Base-by-base conservation (phyloP, 2,888 invertebrate species). In the Scaeva pyrastri region DNA sequence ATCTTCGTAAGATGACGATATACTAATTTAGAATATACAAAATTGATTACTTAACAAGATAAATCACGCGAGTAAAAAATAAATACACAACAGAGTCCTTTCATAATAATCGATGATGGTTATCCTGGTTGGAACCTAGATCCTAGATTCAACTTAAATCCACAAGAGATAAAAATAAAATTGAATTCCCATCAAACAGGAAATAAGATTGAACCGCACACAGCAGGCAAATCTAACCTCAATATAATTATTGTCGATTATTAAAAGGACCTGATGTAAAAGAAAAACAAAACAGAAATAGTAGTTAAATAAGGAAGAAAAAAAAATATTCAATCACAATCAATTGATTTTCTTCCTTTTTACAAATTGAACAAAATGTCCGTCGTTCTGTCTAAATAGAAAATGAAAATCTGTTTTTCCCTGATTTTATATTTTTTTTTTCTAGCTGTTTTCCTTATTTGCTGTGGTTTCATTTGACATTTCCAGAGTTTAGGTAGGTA, bases 261-360 rank as follows among this genome's bases (percentile, higher is more conserved):
- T 66, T 58, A 73, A 78, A 68, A 60, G 52, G 21, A 77, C 50
- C 56, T 66, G 26, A n/a, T 21, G 8, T 16, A 16, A 12, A 60
- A 52, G 62, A 48, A 56, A 58, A 72, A 16, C 11, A 74, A 73
- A 52, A 36, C 4, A 62, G 39, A 26, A 41, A 48, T 19, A 64
- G 26, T 31, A 16, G 41, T 60, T 60, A 12, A 41, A 21, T 41
- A 8, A 60, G 39, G n/a, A n/a, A 16, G 39, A 36, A 36, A 12
- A 73, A 41, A 36, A 76, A 66, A 77, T 50, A 78, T 77, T 78
- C 52, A 75, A 72, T 81, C 68, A 76, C 75, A 81, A 81, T 85
- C 85, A 85, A 85, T 85, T 73, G 76, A 62, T 75, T 85, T 80
- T 76, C 81, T 80, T 76, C 81, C 85, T 76, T 48, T 72, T 36